Evolutionary conservation across 2,797 vertebrate species (phyloP).

Genomic region (Coregonus suidteri): DNA sequence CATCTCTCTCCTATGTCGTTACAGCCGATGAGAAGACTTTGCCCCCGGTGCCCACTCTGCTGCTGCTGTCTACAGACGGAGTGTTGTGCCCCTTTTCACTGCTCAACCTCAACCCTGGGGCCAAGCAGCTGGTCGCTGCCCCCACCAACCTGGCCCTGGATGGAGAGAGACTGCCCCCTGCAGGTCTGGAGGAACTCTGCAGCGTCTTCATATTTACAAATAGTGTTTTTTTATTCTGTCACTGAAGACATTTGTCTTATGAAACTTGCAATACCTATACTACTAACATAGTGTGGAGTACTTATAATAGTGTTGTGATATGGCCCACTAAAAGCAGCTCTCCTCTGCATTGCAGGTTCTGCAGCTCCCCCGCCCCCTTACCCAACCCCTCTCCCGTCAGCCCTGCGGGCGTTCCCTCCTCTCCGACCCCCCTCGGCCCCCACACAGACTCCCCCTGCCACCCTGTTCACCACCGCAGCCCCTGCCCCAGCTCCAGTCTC

Average conservation of each 20-base stretch:
- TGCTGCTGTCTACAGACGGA: constrained; percentile 93
- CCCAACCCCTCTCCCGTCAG: constrained; percentile 41
- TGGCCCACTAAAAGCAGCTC: not conserved
- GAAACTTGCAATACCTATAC: not conserved
- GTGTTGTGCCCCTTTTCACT: constrained; percentile 92
- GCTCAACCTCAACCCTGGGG: constrained; percentile 87
- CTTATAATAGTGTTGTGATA: not conserved
- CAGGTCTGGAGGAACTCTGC: constrained; percentile 69
- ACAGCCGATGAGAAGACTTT: constrained; percentile 89
- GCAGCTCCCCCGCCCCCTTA: constrained; percentile 34
- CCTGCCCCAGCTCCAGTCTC: constrained; percentile 67
- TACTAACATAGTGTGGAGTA: not conserved
- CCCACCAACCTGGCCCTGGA: constrained; percentile 66
- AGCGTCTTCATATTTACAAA: not conserved
- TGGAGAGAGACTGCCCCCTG: constrained; percentile 82
- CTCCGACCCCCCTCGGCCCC: constrained; percentile 39
- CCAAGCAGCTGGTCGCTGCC: constrained; percentile 76
- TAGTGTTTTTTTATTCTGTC: not conserved
- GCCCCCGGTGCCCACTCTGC: constrained; percentile 85
- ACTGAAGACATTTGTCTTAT: not conserved
- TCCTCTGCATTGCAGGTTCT: constrained; percentile 53
- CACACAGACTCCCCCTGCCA: constrained; percentile 43
- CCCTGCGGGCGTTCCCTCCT: constrained; percentile 54
- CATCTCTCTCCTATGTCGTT: not conserved
- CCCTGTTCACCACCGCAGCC: constrained; percentile 27